Percentiles rank a stretch among this genome's conserved stretches.
These are phyloP conservation scores for Paracentrotus lividus DNA, from an alignment of 53 echinoderm and acorn worm species.

Conservation along the genomic window DNA sequence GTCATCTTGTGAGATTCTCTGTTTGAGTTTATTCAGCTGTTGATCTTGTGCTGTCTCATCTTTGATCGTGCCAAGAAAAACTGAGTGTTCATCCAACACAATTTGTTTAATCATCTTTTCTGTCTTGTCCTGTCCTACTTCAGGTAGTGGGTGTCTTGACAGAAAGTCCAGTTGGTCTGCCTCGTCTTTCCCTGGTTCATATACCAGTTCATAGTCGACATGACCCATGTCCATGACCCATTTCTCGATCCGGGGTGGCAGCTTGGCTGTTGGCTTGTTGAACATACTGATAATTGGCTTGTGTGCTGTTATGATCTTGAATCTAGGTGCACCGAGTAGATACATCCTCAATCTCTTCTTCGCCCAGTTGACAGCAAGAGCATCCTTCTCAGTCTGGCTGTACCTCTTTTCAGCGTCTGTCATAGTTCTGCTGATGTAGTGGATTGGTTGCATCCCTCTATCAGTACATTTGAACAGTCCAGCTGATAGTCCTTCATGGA, in stretches of 20 bases:
- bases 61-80: slow-evolving; percentile 62
- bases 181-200: slow-evolving; percentile 69
- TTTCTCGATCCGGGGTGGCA: slow-evolving; percentile 71
- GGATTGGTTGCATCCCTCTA: slow-evolving; percentile 68
- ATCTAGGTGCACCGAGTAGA: slow-evolving; percentile 60
- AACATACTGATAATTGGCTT: slow-evolving; percentile 60
- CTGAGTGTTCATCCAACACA: slow-evolving; percentile 56
- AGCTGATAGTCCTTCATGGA: slow-evolving; percentile 60
- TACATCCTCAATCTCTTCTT: slow-evolving; percentile 68
- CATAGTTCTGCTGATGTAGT: slow-evolving; percentile 67
- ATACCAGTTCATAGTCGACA: slow-evolving; percentile 68
- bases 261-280: slow-evolving; percentile 67
- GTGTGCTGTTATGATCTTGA: slow-evolving; percentile 66
- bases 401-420: slow-evolving; percentile 66
- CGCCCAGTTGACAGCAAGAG: slow-evolving; percentile 60
- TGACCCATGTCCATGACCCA: slow-evolving; percentile 74
- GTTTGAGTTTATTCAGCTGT: slow-evolving; percentile 54
- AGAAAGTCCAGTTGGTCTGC: slow-evolving; percentile 72
- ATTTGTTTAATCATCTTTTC: slow-evolving; percentile 64
- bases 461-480: slow-evolving; percentile 58
- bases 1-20: slow-evolving; percentile 59
- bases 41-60: slow-evolving; percentile 48
- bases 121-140: slow-evolving; percentile 38
- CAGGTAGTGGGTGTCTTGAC: slow-evolving; percentile 73
- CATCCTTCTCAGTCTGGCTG: slow-evolving; percentile 64